Base-by-base conservation (phyloP, 2,888 invertebrate genomes). In the Xestia c-nigrum region DNA sequence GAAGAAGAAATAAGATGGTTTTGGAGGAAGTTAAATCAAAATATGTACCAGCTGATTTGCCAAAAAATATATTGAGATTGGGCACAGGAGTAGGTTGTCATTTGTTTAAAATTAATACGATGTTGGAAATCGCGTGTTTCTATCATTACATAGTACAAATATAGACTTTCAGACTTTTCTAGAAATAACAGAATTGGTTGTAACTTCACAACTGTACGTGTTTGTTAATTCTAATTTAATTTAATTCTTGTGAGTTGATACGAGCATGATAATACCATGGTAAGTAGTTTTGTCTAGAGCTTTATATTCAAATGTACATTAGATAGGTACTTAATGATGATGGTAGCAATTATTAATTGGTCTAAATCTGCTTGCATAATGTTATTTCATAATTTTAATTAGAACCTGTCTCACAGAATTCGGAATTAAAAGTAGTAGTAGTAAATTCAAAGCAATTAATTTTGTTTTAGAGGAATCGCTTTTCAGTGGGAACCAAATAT, bases 381-480 rank as follows among this genome's bases (percentile, higher is more conserved):
- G 31, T 55, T n/a, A 24, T 55, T 68, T 24, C 19, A 64, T 59
- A 21, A 78, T 67, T 68, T 69, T 69, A n/a, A 59, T 47, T 59
- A 14, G 47, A 43, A 57, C 46, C n/a, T 55, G 46, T 43, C 21
- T 16, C 7, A 21, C 10, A 52, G 2, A 21, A 14, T 57, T 16
- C 19, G 65, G 57, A 69, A 72, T 63, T 7, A 75, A 72, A 24
- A 70, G 57, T 31, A 81, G 72, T n/a, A 24, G 7, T 21, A 24
- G 7, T 50, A 12, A 55, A 57, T 5, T 24, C 14, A 12, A 12
- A 57, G 6, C 24, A 57, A 57, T 72, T 81, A 71, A 63, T 63
- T 63, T 80, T 38, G 10, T 71, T 63, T 50, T 21, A 57, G 0
- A 19, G 19, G 5, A 19, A 47, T 9, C 5, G 14, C 38, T 66